Conservation (phyloP, 2,797 vertebrate species). For the Dallia pectoralis region DNA sequence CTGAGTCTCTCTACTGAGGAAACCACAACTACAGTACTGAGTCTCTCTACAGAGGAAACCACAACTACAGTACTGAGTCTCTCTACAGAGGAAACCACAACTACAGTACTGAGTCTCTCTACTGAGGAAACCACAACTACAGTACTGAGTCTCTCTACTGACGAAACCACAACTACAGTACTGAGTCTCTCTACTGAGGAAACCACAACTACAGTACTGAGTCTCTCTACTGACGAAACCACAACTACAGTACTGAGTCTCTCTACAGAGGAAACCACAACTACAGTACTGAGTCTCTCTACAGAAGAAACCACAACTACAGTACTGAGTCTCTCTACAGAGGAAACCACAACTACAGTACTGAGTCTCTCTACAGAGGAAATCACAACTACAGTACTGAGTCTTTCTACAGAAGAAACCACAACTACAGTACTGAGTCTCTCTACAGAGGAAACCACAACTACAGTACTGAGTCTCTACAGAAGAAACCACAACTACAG, state of each 20-base stretch:
- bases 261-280: background rate
- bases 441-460: slow-evolving; percentile 10
- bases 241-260: background rate
- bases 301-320: background rate
- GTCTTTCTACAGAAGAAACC: background rate
- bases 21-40: no score
- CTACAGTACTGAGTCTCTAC: background rate
- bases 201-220: no score
- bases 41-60: no score
- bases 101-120: background rate
- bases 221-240: background rate
- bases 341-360: background rate
- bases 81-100: no score
- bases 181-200: background rate
- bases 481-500: no score
- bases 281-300: background rate
- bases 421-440: background rate
- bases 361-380: background rate
- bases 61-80: no score
- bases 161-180: background rate
- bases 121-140: background rate
- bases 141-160: background rate
- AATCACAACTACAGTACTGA: background rate
- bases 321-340: background rate
- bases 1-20: no score